Base-by-base conservation (phyloP, 2,113 vertebrate species). In the Solea solea region DNA sequence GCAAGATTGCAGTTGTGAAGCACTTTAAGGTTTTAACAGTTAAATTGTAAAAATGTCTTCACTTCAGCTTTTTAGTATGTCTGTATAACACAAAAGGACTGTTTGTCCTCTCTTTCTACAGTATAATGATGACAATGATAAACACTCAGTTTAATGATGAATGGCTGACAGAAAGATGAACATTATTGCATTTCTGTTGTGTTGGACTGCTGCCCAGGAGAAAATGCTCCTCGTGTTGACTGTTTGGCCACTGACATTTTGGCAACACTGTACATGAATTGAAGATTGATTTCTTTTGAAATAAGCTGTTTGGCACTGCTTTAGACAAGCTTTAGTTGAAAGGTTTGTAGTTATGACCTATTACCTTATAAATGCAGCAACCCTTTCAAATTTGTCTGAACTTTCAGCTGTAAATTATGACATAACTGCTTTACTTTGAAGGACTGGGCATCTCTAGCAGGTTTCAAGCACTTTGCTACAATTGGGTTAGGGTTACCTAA, bases 1-100 rank as follows among this genome's bases (percentile, higher is more conserved):
- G 39, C 63, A 50, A 68, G 63, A 39, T 58, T 72, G 13, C 64
- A 66, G 46, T 61, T 57, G 45, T 15, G 63, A 58, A 72, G 67
- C 51, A 3, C 48, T 70, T 57, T 51, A 40, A 39, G 13, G 55
- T 55, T 49, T 49, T 15, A 16, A 39, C 8, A 39, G 39, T 50
- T 21, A 21, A 41, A 10, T 8, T 44, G 46, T 39, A 9, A 34
- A 54, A 11, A 46, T 2, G 16, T 5, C 14, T n/a, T 2, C 0
- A 25, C 3, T 64, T 16, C 39, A 53, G 28, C 14, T 53, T 58
- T 49, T 48, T 41, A 34, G 28, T 45, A 6, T 55, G 13, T 39
- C 50, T 27, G 28, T 10, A 21, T 5, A 13, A 49, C 64, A 48
- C 39, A 21, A n/a, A 57, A 12, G 12, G 12, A 27, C 57, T 51